These are phyloP conservation scores for Tapirus terrestris DNA, from an alignment of 2,113 vertebrate species.

Conservation along the genomic window DNA sequence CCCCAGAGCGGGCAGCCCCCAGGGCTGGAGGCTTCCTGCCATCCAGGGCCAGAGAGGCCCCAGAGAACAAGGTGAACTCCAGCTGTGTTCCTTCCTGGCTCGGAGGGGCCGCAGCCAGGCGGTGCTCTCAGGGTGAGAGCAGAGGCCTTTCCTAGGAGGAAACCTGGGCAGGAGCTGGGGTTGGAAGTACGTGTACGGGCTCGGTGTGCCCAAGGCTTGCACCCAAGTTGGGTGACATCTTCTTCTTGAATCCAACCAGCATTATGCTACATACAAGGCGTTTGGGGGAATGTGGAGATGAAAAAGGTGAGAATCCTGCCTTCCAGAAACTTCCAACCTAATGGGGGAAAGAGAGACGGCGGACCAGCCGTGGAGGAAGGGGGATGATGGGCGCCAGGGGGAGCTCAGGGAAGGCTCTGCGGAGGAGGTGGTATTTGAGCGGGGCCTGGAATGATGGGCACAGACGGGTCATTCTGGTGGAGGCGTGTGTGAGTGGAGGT, in stretches of 20 bases:
- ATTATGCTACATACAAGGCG: fast-evolving
- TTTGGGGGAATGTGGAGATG: background rate
- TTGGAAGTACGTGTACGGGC: background rate
- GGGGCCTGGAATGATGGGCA: background rate
- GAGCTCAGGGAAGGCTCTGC: background rate
- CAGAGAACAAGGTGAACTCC: background rate
- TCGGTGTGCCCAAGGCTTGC: background rate
- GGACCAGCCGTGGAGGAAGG: background rate
- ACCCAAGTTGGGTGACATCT: fast-evolving
- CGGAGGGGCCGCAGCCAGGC: background rate
- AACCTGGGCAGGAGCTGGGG: background rate
- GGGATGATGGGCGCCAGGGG: fast-evolving
- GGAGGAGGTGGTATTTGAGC: background rate
- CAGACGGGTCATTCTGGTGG: background rate
- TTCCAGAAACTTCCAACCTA: background rate
- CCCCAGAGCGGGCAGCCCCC: too few relatives aligned
- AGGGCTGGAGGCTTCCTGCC: background rate
- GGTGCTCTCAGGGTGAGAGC: fast-evolving
- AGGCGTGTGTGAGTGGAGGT: too few relatives aligned
- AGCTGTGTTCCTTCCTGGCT: background rate
- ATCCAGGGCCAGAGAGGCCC: background rate
- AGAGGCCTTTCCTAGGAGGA: background rate
- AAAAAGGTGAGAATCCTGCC: background rate
- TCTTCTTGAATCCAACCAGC: background rate
- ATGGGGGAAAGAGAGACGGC: background rate